Evolutionary conservation across 2,113 vertebrate species (phyloP).

Genomic region (Protobothrops flavoviridis): DNA sequence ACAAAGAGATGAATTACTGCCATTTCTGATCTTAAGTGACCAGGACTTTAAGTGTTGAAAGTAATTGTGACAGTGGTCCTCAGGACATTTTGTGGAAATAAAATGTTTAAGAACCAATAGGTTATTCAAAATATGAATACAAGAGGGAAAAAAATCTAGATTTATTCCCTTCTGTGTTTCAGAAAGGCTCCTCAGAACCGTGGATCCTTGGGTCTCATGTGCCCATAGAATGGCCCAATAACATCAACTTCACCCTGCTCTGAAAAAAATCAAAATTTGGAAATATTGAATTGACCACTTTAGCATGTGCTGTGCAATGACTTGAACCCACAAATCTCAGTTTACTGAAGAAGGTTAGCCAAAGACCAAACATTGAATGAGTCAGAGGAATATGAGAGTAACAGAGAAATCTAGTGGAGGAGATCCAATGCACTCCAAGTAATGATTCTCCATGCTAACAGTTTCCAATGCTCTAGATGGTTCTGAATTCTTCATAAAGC

Average conservation of each 20-base stretch:
- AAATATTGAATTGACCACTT: constrained; percentile 39
- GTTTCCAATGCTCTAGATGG: neutral
- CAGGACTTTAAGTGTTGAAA: neutral
- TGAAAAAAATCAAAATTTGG: constrained; percentile 2
- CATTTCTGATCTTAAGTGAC: neutral
- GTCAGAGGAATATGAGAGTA: constrained; percentile 1
- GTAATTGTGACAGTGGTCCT: neutral
- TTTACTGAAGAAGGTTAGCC: neutral
- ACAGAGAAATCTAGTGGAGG: neutral
- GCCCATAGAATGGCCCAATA: neutral
- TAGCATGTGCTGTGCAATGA: neutral
- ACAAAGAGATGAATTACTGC: neutral
- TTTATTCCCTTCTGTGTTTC: neutral
- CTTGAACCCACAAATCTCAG: constrained; percentile 10
- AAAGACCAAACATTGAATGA: constrained; percentile 8
- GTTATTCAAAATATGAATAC: rapidly evolving
- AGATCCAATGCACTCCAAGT: neutral
- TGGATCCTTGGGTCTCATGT: neutral
- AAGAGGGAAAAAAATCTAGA: neutral
- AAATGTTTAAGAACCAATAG: neutral
- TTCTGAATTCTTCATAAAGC: neutral
- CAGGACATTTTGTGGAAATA: neutral
- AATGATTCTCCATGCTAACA: neutral
- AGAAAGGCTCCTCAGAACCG: constrained; percentile 29
- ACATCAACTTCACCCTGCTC: neutral